Conservation (phyloP, 1,140 invertebrate species). For the Drosophila kurseongensis region DNA sequence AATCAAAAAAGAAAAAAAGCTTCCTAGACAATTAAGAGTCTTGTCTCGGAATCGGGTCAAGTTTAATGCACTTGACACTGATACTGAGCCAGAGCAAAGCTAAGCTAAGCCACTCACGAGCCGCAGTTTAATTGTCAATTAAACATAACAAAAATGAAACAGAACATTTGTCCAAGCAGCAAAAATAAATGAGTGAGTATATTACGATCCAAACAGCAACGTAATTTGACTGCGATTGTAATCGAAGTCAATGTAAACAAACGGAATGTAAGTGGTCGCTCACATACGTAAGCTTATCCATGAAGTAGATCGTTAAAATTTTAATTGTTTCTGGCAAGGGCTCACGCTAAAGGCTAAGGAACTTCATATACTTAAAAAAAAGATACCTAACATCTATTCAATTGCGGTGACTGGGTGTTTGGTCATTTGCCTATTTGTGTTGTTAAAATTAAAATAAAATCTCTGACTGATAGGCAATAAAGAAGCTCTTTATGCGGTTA, state of each 20-base stretch:
- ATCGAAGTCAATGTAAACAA: constrained; percentile 36
- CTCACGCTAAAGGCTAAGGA: background rate
- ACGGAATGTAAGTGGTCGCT: constrained; percentile 29
- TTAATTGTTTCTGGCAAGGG: constrained; percentile 21
- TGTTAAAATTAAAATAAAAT: too few relatives aligned
- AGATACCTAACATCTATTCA: too few relatives aligned
- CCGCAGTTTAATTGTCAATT: constrained; percentile 19
- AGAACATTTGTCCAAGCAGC: constrained; percentile 47
- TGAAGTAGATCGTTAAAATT: constrained; percentile 3
- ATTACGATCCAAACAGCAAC: constrained; percentile 3
- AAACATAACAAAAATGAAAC: constrained; percentile 2
- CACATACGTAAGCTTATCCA: background rate
- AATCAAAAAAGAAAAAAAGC: constrained; percentile 1
- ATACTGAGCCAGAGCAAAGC: constrained; percentile 21
- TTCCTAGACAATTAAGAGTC: constrained; percentile 43
- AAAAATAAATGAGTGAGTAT: constrained; percentile 11
- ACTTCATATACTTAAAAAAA: too few relatives aligned
- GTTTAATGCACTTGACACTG: constrained; percentile 65
- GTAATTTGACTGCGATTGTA: constrained; percentile 20
- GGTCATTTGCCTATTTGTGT: too few relatives aligned
- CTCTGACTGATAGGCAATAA: too few relatives aligned
- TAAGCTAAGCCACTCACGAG: background rate
- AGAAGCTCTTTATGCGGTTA: too few relatives aligned
- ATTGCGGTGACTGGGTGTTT: too few relatives aligned
- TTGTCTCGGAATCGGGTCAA: constrained; percentile 60